Evolutionary conservation across 2,113 vertebrate genomes (phyloP), one percentile per base, ranked within the genome.

Genomic region (Phrynosoma platyrhinos): DNA sequence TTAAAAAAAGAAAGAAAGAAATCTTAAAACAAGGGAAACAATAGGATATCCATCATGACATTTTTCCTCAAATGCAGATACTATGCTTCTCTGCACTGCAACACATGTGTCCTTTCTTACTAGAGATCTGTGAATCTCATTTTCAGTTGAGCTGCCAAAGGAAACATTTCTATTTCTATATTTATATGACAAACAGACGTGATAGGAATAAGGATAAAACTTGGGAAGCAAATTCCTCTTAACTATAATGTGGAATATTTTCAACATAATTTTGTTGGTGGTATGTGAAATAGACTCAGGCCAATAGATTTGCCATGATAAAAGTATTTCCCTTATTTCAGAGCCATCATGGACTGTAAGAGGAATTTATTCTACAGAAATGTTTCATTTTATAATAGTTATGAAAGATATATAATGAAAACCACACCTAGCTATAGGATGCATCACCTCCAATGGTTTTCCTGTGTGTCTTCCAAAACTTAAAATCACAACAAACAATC

Each of bases 61-160:
- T 1, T 1, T 83, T 85, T 72, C 89, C 52, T 82, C 0, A 0
- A 66, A 20, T 30, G 5, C 14, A 81, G 71, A 88, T 66, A 75
- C 82, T 40, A 42, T 8, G 0, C 2, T 87, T 90, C 58, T 53
- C 21, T 52, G 21, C 76, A 66, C 8, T 69, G 0, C 71, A 82
- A 47, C 20, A 84, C 32, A 58, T 72, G 68, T 9, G 21, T 12
- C 32, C 42, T 74, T 89, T 89, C 53, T 79, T 36, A 72, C 42
- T n/a, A 32, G 42, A 42, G 76, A 16, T 72, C 66, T 87, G 76
- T 85, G 76, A 89, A 72, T 79, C 30, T 84, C 53, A 84, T 75
- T 89, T 79, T 82, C 23, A 79, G 5, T 14, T 89, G 77, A 80
- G 27, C 82, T 87, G 77, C 78, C 68, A 84, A 74, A 74, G 53